Evolutionary conservation across 2,888 invertebrate species (phyloP).

Genomic region (Ceraclea dissimilis): DNA sequence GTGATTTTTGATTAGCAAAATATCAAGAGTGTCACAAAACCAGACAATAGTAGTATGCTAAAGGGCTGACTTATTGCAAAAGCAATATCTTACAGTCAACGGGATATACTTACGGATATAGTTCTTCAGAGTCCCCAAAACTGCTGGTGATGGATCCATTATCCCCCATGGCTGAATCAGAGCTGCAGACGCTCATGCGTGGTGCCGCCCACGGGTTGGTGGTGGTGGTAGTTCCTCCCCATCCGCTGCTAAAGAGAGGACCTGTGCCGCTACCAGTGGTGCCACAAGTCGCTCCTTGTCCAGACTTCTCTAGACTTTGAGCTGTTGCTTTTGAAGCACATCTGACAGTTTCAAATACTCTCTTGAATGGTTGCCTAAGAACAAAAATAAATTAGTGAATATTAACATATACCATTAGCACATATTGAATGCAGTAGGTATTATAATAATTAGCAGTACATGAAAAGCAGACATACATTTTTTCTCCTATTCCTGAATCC

Average conservation of each 20-base stretch:
- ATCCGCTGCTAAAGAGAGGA: constrained; percentile 10
- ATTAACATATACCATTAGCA: too few species aligned
- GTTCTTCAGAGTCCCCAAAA: constrained; percentile 62
- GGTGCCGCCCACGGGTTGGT: constrained; percentile 33
- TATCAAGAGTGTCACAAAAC: too few species aligned
- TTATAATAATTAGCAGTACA: too few species aligned
- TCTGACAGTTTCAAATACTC: constrained; percentile 86
- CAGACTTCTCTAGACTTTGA: constrained; percentile 12
- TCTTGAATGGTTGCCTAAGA: constrained; percentile 72
- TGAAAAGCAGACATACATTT: constrained; percentile 17
- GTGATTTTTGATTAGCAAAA: too few species aligned
- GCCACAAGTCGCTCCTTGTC: constrained; percentile 8
- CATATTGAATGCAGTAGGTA: too few species aligned
- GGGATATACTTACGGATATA: constrained; percentile 66
- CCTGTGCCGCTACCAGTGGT: constrained; percentile 26
- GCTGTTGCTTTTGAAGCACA: constrained; percentile 57
- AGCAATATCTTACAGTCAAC: too few species aligned
- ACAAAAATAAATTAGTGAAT: constrained; percentile 21
- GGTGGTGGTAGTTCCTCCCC: constrained; percentile 30
- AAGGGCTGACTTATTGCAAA: too few species aligned
- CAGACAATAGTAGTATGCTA: too few species aligned
- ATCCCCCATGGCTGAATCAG: constrained; percentile 48
- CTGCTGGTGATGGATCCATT: constrained; percentile 47
- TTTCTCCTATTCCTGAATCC: constrained; percentile 68
- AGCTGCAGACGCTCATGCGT: constrained; percentile 51